Evolutionary conservation across 1,140 invertebrate species (phyloP), one percentile per base, ranked within the genome.

Genomic region (Tetraneura akinire): DNA sequence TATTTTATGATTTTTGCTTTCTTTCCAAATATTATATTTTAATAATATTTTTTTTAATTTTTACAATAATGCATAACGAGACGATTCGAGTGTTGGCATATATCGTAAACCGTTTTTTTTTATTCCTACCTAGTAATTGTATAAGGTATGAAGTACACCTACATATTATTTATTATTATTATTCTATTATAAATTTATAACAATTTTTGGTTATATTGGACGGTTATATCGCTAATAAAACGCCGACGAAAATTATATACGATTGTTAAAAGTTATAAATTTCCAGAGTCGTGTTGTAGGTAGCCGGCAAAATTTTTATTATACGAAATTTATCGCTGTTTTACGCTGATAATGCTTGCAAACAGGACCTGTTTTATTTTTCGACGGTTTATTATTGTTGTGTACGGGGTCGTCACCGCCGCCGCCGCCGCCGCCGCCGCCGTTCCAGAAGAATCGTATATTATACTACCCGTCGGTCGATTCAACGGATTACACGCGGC

Each of bases 21-120:
- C n/a, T n/a, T n/a, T n/a, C n/a, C n/a, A n/a, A n/a, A n/a, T n/a
- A n/a, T n/a, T n/a, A n/a, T n/a, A n/a, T n/a, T n/a, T n/a, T n/a
- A n/a, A n/a, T n/a, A n/a, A n/a, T n/a, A n/a, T n/a, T n/a, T n/a
- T n/a, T n/a, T n/a, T n/a, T n/a, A n/a, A n/a, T n/a, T n/a, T n/a
- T n/a, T n/a, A n/a, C n/a, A n/a, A n/a, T n/a, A n/a, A n/a, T n/a
- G n/a, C n/a, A 64, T 37, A 64, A 45, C 13, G n/a, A 66, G 32
- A 66, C 32, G 32, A 66, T 37, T 13, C 10, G 18, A 66, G 32
- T n/a, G 32, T 10, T 11, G n/a, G 1, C n/a, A 66, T 18, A n/a
- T n/a, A n/a, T 66, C 37, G 64, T 42, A 66, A 66, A 45, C n/a
- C 10, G 64, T 14, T 66, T 42, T 66, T 66, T 66, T 66, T 45